phyloP scores from a whole-genome alignment of 2,888 invertebrate genomes.

The Melipona bicolor region DNA sequence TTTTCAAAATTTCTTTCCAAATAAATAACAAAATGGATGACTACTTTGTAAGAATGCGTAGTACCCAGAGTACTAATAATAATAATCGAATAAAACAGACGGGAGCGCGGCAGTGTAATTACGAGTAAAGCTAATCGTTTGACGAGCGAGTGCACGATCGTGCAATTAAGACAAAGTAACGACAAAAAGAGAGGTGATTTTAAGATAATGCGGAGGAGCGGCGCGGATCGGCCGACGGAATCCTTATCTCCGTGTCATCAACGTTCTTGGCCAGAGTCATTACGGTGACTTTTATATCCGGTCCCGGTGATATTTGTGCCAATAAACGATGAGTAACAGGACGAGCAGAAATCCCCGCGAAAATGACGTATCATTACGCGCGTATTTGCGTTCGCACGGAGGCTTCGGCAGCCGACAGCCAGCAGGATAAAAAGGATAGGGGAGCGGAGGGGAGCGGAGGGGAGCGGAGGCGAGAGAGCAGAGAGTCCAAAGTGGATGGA shows the following conservation, averaged over 20 bases:
- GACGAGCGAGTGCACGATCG: conserved; percentile 12
- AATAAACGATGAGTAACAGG: conserved; percentile 69
- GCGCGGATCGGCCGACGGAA: conserved; percentile 27
- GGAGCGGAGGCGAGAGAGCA: conserved; percentile 35
- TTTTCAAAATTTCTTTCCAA: no score
- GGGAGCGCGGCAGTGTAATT: neutral
- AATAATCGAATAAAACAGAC: neutral
- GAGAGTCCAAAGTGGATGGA: conserved; percentile 34
- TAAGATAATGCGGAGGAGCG: conserved; percentile 33
- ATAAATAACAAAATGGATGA: no score
- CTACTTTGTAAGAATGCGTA: neutral
- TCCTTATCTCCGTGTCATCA: conserved; percentile 65
- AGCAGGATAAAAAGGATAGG: conserved; percentile 50
- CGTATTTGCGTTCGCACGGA: conserved; percentile 61
- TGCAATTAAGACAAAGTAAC: conserved; percentile 40
- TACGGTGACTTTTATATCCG: conserved; percentile 67
- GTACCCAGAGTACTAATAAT: neutral
- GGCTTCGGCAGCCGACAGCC: conserved; percentile 36
- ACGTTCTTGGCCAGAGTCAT: conserved; percentile 60
- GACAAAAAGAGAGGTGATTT: conserved; percentile 41
- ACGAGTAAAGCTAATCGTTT: neutral
- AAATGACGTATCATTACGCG: conserved; percentile 70
- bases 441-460: conserved; percentile 20
- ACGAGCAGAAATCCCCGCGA: conserved; percentile 68
- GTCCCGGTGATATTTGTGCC: conserved; percentile 64